phyloP scores from a whole-genome alignment of 2,113 vertebrate species.

The Paedocypris sp. region DNA sequence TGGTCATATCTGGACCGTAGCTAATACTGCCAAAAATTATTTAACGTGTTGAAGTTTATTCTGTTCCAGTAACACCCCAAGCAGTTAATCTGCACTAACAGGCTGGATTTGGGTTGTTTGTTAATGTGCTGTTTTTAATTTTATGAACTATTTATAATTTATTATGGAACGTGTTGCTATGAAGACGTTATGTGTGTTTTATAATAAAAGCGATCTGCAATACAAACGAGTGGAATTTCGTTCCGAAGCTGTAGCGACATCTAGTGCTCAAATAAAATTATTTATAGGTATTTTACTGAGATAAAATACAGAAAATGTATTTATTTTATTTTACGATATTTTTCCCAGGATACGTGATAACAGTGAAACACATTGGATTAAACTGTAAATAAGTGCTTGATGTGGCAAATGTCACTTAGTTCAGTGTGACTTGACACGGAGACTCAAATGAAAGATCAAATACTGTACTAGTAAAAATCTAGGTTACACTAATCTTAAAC shows the following conservation, averaged over 20 bases:
- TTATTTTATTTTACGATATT: too few relatives aligned
- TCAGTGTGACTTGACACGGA: too few relatives aligned
- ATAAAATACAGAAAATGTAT: too few relatives aligned
- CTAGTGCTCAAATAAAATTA: slow-evolving; percentile 30
- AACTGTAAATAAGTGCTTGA: too few relatives aligned
- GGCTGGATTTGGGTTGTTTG: neutral
- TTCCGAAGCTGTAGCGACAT: slow-evolving; percentile 22
- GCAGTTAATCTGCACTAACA: too few relatives aligned
- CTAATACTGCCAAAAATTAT: neutral
- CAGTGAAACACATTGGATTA: too few relatives aligned
- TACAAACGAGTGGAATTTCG: neutral
- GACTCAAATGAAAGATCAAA: neutral
- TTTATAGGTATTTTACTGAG: too few relatives aligned
- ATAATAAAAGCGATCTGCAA: slow-evolving; percentile 24
- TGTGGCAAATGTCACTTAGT: too few relatives aligned
- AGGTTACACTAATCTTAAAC: neutral
- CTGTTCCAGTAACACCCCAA: too few relatives aligned
- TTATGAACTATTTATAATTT: slow-evolving; percentile 23
- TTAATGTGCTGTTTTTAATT: slow-evolving; percentile 17
- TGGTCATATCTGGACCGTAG: neutral
- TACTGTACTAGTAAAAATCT: neutral
- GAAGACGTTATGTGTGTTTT: slow-evolving; percentile 23
- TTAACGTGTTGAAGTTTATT: too few relatives aligned
- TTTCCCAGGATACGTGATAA: too few relatives aligned
- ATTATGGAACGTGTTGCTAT: slow-evolving; percentile 19